Evolutionary conservation across 2,797 vertebrate genomes (phyloP).

Genomic region (Sebastes taczanowskii): DNA sequence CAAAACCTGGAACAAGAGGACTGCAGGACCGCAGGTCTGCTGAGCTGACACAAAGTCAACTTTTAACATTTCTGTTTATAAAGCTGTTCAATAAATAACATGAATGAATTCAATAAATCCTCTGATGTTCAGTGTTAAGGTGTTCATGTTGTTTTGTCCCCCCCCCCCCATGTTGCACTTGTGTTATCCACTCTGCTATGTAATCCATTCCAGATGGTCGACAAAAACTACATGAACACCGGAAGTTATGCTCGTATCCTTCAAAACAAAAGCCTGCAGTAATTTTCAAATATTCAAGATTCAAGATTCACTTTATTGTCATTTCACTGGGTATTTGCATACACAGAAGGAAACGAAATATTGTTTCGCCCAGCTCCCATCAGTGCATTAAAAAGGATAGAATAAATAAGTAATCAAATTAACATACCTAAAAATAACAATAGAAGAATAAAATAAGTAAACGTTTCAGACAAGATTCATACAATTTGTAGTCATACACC

Average conservation of each 20-base stretch:
- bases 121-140: background rate
- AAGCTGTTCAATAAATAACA: background rate
- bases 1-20: background rate
- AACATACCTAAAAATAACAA: too few relatives aligned
- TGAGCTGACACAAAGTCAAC: background rate
- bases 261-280: slow-evolving; percentile 27
- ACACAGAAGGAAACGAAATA: too few relatives aligned
- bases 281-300: background rate
- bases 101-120: background rate
- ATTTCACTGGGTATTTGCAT: too few relatives aligned
- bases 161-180: background rate
- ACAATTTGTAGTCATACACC: too few relatives aligned
- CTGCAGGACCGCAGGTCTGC: background rate
- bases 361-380: too few relatives aligned
- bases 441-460: too few relatives aligned
- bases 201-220: background rate
- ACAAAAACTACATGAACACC: fast-evolving
- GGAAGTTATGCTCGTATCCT: background rate
- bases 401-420: too few relatives aligned
- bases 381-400: too few relatives aligned
- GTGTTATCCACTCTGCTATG: fast-evolving
- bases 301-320: too few relatives aligned
- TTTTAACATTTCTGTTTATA: background rate
- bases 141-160: background rate
- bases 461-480: too few relatives aligned